phyloP scores from a whole-genome alignment of 2,888 invertebrate species.

The Acrobasis suavella region DNA sequence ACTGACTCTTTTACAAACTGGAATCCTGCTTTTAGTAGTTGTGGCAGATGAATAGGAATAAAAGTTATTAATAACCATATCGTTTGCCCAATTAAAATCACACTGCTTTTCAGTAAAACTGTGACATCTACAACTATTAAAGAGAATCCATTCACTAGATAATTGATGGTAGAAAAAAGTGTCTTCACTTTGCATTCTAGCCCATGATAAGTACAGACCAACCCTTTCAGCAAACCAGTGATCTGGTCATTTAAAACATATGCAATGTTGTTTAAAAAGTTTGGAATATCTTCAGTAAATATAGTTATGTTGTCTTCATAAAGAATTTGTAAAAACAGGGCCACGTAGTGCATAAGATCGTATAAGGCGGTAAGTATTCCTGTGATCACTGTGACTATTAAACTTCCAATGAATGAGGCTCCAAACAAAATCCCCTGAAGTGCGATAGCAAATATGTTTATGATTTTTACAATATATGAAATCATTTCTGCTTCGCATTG shows the following conservation, averaged over 20 bases:
- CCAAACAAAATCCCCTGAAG: slow-evolving; percentile 54
- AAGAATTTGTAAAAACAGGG: slow-evolving; percentile 63
- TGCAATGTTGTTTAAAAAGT: slow-evolving; percentile 42
- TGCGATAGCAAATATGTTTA: slow-evolving; percentile 55
- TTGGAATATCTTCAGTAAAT: slow-evolving; percentile 69
- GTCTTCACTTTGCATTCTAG: slow-evolving; percentile 41
- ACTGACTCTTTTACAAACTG: slow-evolving; percentile 45
- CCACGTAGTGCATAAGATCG: slow-evolving; percentile 44
- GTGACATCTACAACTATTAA: slow-evolving; percentile 54
- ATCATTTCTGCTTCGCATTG: slow-evolving; percentile 59
- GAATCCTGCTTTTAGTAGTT: slow-evolving; percentile 48
- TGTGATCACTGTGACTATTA: slow-evolving; percentile 57
- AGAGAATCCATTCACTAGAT: slow-evolving; percentile 43
- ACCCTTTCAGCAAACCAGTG: slow-evolving; percentile 41
- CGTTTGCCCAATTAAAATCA: slow-evolving; percentile 64
- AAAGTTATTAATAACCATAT: slow-evolving; percentile 70
- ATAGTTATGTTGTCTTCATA: slow-evolving; percentile 70
- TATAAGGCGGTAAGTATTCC: slow-evolving; percentile 45
- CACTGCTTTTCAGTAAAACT: slow-evolving; percentile 49
- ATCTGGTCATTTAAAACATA: slow-evolving; percentile 39
- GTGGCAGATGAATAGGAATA: slow-evolving; percentile 67
- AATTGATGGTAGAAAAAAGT: slow-evolving; percentile 40
- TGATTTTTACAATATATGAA: slow-evolving; percentile 59
- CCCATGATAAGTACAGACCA: slow-evolving; percentile 40
- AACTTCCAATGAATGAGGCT: slow-evolving; percentile 62